Base-by-base conservation (phyloP, 2,888 invertebrate species). In the Rhagophthalmus giganteus region DNA sequence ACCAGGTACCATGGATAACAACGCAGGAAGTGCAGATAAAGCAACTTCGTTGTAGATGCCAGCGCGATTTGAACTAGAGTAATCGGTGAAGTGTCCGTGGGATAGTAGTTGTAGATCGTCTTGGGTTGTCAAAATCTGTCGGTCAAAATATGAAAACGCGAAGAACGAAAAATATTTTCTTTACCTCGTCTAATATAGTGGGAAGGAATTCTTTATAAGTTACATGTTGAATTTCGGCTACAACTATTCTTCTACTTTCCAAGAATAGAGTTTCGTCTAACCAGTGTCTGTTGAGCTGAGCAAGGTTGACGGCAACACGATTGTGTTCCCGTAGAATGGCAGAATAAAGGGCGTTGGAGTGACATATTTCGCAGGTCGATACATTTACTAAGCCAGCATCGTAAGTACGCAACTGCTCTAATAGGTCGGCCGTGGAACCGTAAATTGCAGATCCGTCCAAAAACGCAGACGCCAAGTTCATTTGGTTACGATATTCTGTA, bases 401-500 rank as follows among this genome's bases (percentile, higher is more conserved):
- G 66, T 86, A 88, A 0, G 86, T 83, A 15, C 91, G 77, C 2
- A 91, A 69, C 0, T 81, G 80, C 37, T 87, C 81, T 1, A 88
- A 76, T 58, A 86, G 85, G 54, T 85, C 83, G 39, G 86, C 85
- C 0, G 87, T 88, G 53, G 81, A 83, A 7, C 92, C 92, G 69
- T 94, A 94, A 40, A 94, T 74, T 1, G 86, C 86, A 0, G 90
- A 90, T 0, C 86, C 93, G 65, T 94, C 94, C 46, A 94, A 77
- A 69, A 88, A 91, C 1, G 88, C 82, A 0, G 92, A 88, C 0
- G 87, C 93, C 50, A 86, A 78, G 73, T 93, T 93, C 86, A 93
- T 87, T 69, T 92, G 90, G 61, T 92, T 87, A 33, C 93, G 81
- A 54, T 81, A 76, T 54, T 83, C 87, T 87, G 72, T 2, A 66